Evolutionary conservation across 2,113 vertebrate genomes (phyloP).

Genomic region (Mustela nigripes): DNA sequence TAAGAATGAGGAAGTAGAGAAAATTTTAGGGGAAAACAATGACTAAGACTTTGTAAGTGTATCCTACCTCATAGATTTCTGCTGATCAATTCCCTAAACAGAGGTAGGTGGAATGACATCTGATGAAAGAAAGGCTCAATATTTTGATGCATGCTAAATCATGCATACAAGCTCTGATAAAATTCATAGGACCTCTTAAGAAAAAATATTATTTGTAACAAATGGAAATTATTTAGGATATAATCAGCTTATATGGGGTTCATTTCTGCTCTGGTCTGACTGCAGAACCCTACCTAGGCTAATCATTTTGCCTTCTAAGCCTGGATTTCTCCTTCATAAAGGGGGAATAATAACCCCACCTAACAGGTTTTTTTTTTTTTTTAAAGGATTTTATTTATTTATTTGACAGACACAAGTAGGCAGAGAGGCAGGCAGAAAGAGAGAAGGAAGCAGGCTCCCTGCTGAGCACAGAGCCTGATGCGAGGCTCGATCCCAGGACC

Average conservation of each 20-base stretch:
- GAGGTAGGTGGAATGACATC: background rate
- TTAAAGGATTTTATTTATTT: too few relatives aligned
- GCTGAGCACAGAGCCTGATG: too few relatives aligned
- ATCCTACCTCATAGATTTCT: background rate
- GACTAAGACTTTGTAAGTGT: background rate
- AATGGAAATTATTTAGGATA: background rate
- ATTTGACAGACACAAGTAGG: too few relatives aligned
- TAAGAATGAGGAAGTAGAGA: constrained; percentile 27
- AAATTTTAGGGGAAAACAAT: constrained; percentile 14
- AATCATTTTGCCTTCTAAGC: background rate
- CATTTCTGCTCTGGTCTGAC: background rate
- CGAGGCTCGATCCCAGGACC: too few relatives aligned
- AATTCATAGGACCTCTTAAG: background rate
- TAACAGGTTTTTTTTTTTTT: background rate
- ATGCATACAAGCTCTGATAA: background rate
- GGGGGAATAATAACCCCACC: background rate
- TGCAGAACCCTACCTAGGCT: background rate
- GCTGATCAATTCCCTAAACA: background rate
- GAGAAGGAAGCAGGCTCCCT: too few relatives aligned
- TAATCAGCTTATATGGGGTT: background rate
- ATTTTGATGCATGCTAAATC: background rate
- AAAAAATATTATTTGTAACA: background rate
- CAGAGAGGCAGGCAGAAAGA: too few relatives aligned
- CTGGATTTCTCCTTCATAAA: background rate
- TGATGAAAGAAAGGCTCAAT: background rate